phyloP scores from a whole-genome alignment of 1,140 invertebrate genomes.

The Brachionus rotundiformis region DNA sequence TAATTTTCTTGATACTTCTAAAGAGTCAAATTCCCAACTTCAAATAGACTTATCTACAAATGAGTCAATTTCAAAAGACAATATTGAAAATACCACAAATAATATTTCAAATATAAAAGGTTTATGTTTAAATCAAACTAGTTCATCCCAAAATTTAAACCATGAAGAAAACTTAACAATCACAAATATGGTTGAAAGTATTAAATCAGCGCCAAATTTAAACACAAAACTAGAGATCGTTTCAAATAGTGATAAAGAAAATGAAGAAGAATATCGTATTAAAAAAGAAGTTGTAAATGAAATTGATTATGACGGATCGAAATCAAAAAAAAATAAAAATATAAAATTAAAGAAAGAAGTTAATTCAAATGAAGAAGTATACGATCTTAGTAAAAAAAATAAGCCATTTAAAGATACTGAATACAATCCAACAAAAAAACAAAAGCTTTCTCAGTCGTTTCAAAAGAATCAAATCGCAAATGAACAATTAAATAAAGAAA shows the following conservation, averaged over 20 bases:
- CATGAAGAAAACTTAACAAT: constrained; percentile 5
- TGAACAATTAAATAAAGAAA: not conserved
- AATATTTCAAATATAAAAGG: not conserved
- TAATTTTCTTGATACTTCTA: not conserved
- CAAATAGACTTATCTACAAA: constrained; percentile 6
- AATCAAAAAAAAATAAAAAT: not conserved
- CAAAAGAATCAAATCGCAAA: not conserved
- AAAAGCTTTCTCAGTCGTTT: not conserved
- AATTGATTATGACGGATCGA: not conserved
- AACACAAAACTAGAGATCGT: not conserved
- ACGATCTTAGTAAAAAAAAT: not conserved
- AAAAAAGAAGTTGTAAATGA: too few species aligned
- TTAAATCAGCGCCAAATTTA: not conserved
- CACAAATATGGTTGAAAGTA: constrained; percentile 17
- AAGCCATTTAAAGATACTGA: not conserved
- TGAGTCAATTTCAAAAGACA: not conserved
- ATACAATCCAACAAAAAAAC: not conserved
- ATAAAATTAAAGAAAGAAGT: not conserved
- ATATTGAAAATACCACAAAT: not conserved
- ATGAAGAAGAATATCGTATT: not conserved
- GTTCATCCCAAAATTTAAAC: not conserved
- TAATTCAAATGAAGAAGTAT: not conserved
- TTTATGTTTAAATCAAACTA: not conserved
- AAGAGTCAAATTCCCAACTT: not conserved
- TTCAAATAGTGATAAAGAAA: constrained; percentile 41